Conservation (phyloP, 2,113 vertebrate genomes). For the Carassius auratus region DNA sequence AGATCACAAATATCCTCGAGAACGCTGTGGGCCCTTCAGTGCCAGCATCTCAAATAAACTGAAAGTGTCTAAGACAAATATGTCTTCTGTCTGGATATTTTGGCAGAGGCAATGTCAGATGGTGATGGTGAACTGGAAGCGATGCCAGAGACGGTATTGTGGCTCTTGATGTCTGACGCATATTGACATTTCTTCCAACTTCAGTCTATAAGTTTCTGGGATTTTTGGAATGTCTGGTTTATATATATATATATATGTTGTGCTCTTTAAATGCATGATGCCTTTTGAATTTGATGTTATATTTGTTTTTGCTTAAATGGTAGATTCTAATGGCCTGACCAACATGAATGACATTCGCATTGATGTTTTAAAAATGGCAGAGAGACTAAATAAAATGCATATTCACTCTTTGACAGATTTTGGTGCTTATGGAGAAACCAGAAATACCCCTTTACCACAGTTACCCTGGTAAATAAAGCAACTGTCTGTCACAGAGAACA, state of each 20-base stretch:
- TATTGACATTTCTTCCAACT: slow-evolving; percentile 7
- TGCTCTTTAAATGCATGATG: neutral
- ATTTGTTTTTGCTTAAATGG: neutral
- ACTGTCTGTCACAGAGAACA: neutral
- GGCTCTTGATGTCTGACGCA: neutral
- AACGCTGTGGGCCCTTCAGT: neutral
- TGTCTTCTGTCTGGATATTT: slow-evolving; percentile 18
- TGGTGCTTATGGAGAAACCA: neutral
- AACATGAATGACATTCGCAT: neutral
- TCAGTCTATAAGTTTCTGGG: neutral
- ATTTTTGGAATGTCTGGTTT: neutral
- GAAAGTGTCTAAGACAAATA: neutral
- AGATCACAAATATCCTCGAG: slow-evolving; percentile 15
- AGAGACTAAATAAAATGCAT: neutral
- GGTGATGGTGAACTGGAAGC: neutral
- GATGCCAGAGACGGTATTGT: neutral
- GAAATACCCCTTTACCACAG: neutral
- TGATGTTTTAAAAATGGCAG: neutral
- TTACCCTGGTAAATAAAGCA: neutral
- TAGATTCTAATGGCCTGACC: neutral
- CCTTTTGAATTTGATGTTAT: neutral
- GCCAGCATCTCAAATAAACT: neutral
- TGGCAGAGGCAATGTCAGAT: slow-evolving; percentile 15
- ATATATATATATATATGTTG: neutral
- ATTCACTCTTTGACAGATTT: neutral